Base-by-base conservation (phyloP, 2,797 vertebrate species). In the Sebastes jordani region DNA sequence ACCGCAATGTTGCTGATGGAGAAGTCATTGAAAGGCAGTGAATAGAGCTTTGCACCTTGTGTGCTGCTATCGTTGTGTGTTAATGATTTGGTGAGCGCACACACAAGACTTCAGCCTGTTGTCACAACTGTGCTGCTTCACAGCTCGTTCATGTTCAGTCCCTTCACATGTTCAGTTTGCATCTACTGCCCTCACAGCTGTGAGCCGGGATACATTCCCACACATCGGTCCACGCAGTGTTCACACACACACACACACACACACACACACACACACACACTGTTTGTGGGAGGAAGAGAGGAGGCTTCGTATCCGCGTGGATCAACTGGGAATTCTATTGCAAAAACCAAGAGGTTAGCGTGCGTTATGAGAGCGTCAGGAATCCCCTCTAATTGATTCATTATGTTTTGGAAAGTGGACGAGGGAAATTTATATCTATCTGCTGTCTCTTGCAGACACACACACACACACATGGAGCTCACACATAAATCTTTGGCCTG, bases 111-210 rank as follows among this genome's bases (percentile, higher is more conserved):
- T 69, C 59, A 63, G 61, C 58, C 20, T 73, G 25, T 25, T 25
- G 25, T 25, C 25, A 25, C 25, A 25, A 25, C 25, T 25, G 25
- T 25, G 25, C 25, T 25, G n/a, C 70, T 82, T 83, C 80, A 71
- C 71, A 62, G 49, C 49, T 54, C 69, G 2, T 11, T 69, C 22
- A 11, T 32, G 58, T 74, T 78, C 60, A 46, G 22, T 69, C 38
- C 38, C 38, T 42, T 42, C 13, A 63, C 22, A 11, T 36, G 58
- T 71, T 78, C 60, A 46, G 22, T 71, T 67, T 68, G 55, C 29
- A 34, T 70, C 63, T 69, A 67, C 74, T 80, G 73, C 62, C 14
- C 42, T 77, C 74, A 78, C 87, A 90, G 85, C 87, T 91, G 86
- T 61, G 60, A 56, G 64, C 60, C 64, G 30, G 61, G 18, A 4